A percentile compares a stretch with the other conserved stretches of the same genome.
Evolutionary conservation across 2,888 invertebrate genomes (phyloP).

Genomic region (Hirtodrosophila trivittata): DNA sequence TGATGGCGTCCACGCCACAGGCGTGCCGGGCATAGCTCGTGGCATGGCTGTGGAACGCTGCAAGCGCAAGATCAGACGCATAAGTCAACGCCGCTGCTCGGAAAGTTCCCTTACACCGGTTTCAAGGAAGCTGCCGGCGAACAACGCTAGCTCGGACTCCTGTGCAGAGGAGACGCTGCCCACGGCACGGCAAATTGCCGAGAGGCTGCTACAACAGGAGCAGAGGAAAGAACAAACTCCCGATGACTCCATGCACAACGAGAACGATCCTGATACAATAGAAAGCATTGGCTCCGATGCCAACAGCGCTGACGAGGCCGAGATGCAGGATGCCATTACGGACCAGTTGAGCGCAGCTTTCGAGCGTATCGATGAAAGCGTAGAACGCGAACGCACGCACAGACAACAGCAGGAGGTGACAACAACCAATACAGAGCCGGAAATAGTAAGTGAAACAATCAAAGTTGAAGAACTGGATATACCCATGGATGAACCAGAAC

Average conservation of each 20-base stretch:
- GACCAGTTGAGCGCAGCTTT: slow-evolving; percentile 42
- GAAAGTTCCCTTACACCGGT: slow-evolving; percentile 33
- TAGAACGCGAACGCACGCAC: neutral
- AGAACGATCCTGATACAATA: slow-evolving; percentile 3
- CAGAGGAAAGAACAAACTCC: slow-evolving; percentile 1
- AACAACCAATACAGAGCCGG: neutral
- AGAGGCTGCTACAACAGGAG: slow-evolving; percentile 67
- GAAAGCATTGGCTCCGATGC: slow-evolving; percentile 50
- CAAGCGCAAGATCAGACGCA: slow-evolving; percentile 58
- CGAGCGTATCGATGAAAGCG: slow-evolving; percentile 45
- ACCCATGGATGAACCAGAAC: neutral
- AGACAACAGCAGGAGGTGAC: neutral
- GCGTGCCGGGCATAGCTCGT: slow-evolving; percentile 76
- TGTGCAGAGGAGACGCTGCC: slow-evolving; percentile 58
- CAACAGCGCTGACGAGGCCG: slow-evolving; percentile 37
- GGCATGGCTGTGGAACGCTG: slow-evolving; percentile 80
- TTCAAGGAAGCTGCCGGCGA: slow-evolving; percentile 24
- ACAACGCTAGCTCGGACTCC: slow-evolving; percentile 64
- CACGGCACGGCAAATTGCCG: slow-evolving; percentile 81
- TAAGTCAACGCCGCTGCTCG: slow-evolving; percentile 43
- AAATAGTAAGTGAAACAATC: too few relatives aligned
- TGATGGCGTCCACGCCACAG: slow-evolving; percentile 59
- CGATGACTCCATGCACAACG: neutral
- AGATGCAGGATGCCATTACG: slow-evolving; percentile 40
- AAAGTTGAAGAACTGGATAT: neutral